A percentile compares a stretch with the other conserved stretches of the same genome.
Conservation (phyloP, 2,113 vertebrate species). For the Mirza zaza region DNA sequence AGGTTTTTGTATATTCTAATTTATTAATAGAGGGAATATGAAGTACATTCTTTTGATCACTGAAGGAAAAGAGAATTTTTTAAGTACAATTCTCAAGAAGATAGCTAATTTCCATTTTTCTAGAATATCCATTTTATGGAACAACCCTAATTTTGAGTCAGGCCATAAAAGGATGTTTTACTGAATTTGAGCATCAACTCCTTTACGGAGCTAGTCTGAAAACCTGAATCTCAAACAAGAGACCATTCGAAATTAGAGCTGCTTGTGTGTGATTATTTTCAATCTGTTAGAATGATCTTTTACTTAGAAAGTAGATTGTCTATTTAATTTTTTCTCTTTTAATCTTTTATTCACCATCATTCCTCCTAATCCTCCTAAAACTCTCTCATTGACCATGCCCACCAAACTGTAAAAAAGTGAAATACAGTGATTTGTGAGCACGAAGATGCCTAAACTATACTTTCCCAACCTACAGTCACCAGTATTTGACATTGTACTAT, state of each 20-base stretch:
- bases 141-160: neutral
- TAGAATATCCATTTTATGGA: neutral
- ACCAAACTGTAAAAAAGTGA: neutral
- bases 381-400: neutral
- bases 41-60: neutral
- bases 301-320: neutral
- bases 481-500: neutral
- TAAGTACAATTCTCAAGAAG: constrained; percentile 3
- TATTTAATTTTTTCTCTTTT: neutral
- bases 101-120: neutral
- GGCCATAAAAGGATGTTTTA: neutral
- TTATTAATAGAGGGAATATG: neutral
- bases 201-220: neutral
- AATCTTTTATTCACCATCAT: neutral
- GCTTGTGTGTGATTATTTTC: neutral
- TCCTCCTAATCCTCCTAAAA: neutral
- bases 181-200: neutral
- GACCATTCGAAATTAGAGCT: neutral
- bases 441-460: neutral
- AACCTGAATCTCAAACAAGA: neutral
- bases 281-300: neutral
- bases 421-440: neutral
- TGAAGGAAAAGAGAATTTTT: neutral
- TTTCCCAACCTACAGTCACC: neutral
- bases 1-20: neutral